Evolutionary conservation across 53 echinoderm and acorn worm genomes (phyloP), one percentile per base, ranked within the genome.

Genomic region (Mesocentrotus franciscanus): DNA sequence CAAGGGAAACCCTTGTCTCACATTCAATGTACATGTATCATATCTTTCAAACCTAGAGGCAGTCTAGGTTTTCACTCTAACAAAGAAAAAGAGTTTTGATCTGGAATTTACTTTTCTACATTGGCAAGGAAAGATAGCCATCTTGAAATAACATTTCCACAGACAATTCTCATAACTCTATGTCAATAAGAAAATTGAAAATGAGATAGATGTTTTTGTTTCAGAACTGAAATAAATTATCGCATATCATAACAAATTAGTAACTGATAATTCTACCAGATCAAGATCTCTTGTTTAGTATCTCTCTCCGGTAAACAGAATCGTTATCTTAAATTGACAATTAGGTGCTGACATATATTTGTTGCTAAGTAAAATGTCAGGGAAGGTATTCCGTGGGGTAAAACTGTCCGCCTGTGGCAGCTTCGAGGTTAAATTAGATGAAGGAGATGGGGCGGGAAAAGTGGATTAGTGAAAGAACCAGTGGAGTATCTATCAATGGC

Each of bases 301-400:
- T 42, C 36, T 81, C 36, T 81, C 42, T 35, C 81, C 39, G 18
- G 81, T 81, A 81, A 81, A 81, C 81, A 81, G 42, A 42, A 36
- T 81, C 16, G 81, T 81, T 81, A 81, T 17, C 36, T 81, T 8
- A 29, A 81, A 42, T 81, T 17, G 81, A n/a, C 20, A 4, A 81
- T 42, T 81, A 81, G 81, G 81, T 81, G 81, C 20, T 81, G 81
- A 81, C 36, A 42, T 78, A 78, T 78, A 64, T 64, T 20, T 64
- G 78, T 29, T 8, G 33, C 81, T 78, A 2, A 9, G 81, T 81
- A 39, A 81, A 81, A 39, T 81, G 81, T 81, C 5, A 42, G 81
- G 16, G 42, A 36, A 81, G 36, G 81, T 81, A 36, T 39, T 81
- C 0, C 22, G 17, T 16, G 33, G 42, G 36, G 81, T 6, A 7